Percentiles rank a stretch among this genome's conserved stretches.
phyloP scores from a whole-genome alignment of 2,888 invertebrate genomes.

The Ferrisia virgata region DNA sequence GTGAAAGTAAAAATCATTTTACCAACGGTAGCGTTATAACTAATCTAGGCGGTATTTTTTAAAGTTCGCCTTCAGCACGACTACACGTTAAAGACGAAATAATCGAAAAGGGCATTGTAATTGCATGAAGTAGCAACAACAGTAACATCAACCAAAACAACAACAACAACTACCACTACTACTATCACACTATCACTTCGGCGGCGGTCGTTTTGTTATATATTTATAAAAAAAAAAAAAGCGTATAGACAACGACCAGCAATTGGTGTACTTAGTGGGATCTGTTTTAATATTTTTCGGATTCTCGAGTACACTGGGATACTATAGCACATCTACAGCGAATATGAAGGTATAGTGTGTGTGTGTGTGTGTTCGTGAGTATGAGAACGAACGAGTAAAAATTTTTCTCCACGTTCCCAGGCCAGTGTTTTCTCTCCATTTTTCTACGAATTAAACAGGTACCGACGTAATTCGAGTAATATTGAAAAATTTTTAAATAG shows the following conservation, averaged over 20 bases:
- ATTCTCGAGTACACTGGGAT: background rate
- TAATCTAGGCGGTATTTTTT: slow-evolving; percentile 13
- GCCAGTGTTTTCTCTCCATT: background rate
- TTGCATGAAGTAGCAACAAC: background rate
- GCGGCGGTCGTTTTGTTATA: background rate
- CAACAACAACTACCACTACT: no score
- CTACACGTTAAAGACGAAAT: slow-evolving; percentile 8
- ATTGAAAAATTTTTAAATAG: background rate
- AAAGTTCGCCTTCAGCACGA: slow-evolving; percentile 10
- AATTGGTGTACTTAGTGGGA: background rate
- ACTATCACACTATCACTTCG: background rate
- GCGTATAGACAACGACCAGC: background rate
- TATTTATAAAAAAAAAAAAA: background rate
- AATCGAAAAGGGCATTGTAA: slow-evolving; percentile 14
- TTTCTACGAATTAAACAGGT: background rate
- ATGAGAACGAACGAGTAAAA: background rate
- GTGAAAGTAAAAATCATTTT: slow-evolving; percentile 1
- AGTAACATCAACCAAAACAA: no score
- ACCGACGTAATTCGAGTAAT: background rate
- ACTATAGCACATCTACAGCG: background rate
- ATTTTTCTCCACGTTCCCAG: background rate
- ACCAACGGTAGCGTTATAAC: background rate
- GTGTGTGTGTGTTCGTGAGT: background rate
- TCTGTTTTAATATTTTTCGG: background rate
- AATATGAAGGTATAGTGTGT: no score